Percentiles rank a stretch among this genome's conserved stretches.
Conservation (phyloP, 1,140 invertebrate species). For the Whitmania pigra region DNA sequence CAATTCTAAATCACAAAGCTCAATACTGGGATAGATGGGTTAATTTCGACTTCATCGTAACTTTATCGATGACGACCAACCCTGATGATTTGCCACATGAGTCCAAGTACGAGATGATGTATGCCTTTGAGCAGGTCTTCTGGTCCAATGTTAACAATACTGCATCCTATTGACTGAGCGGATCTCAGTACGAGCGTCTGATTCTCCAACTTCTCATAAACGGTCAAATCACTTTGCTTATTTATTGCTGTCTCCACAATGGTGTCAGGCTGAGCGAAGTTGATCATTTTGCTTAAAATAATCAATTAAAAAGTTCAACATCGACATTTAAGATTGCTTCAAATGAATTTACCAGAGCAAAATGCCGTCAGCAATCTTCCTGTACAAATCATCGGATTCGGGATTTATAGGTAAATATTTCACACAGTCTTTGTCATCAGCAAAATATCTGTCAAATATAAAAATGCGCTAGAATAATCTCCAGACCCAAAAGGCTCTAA, state of each 20-base stretch:
- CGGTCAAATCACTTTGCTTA: constrained; percentile 55
- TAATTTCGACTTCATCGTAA: too few relatives aligned
- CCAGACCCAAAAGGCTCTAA: too few relatives aligned
- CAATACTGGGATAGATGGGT: too few relatives aligned
- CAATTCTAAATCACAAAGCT: too few relatives aligned
- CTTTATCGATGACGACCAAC: constrained; percentile 32
- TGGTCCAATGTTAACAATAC: constrained; percentile 91
- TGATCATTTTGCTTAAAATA: constrained; percentile 15
- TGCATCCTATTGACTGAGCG: constrained; percentile 85
- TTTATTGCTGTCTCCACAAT: constrained; percentile 25
- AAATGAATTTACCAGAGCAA: constrained; percentile 69
- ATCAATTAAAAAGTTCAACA: not conserved
- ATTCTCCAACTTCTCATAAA: constrained; percentile 91
- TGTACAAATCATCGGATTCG: constrained; percentile 76
- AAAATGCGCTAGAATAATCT: not conserved
- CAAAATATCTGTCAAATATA: constrained; percentile 54
- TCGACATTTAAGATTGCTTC: not conserved
- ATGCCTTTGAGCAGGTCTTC: constrained; percentile 82
- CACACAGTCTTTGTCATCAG: constrained; percentile 71
- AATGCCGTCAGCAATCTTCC: constrained; percentile 88
- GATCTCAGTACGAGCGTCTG: constrained; percentile 78
- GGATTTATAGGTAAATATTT: constrained; percentile 77
- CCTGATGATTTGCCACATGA: constrained; percentile 92
- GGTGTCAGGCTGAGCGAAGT: constrained; percentile 17
- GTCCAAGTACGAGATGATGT: constrained; percentile 80